These are phyloP conservation scores for Nyctalus aviator DNA, from an alignment of 2,797 vertebrate genomes.

Conservation along the genomic window DNA sequence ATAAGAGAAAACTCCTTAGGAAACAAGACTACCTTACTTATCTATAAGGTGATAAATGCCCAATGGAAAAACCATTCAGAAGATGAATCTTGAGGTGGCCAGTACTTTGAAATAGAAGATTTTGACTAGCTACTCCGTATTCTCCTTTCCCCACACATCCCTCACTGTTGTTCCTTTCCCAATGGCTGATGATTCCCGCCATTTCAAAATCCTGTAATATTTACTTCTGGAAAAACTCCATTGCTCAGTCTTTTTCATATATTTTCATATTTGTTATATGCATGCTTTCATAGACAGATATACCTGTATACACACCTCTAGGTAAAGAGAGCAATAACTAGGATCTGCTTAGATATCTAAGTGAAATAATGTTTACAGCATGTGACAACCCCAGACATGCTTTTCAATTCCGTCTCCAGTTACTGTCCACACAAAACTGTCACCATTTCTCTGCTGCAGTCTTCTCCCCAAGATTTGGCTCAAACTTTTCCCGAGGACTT, in stretches of 20 bases:
- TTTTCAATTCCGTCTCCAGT: not conserved
- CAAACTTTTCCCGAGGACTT: not conserved
- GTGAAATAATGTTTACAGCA: not conserved
- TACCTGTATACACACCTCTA: not conserved
- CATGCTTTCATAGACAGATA: not conserved
- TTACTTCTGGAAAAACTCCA: not conserved
- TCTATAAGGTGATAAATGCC: not conserved
- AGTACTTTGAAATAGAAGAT: not conserved
- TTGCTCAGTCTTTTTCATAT: not conserved
- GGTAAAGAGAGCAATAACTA: not conserved
- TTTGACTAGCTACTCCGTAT: not conserved
- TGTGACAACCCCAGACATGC: not conserved
- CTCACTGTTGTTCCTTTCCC: not conserved
- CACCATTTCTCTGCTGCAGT: not conserved
- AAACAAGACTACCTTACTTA: not conserved
- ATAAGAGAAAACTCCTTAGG: not conserved
- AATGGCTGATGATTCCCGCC: not conserved
- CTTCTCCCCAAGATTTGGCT: not conserved
- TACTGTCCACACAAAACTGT: not conserved
- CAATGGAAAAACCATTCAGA: not conserved
- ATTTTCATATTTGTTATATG: not conserved
- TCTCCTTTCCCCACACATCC: not conserved
- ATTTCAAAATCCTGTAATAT: not conserved
- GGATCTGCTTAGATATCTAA: not conserved
- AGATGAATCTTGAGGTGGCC: not conserved